phyloP scores from a whole-genome alignment of 2,113 vertebrate genomes.

The Eptesicus fuscus region DNA sequence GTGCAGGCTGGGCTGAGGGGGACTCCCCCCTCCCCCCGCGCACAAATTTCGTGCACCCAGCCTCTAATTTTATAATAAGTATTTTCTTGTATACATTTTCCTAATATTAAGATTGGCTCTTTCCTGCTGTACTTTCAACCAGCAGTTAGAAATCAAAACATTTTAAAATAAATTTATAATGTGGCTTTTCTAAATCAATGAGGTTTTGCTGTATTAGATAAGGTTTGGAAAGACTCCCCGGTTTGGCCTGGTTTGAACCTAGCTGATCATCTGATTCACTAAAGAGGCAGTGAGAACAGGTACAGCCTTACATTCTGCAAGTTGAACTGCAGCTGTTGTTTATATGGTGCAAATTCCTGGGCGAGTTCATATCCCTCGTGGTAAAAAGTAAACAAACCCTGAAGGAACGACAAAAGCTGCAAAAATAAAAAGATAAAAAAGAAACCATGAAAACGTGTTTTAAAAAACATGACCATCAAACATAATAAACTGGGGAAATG shows the following conservation, averaged over 20 bases:
- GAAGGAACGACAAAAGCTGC: conserved; percentile 98
- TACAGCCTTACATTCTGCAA: conserved; percentile 93
- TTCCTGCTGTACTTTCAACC: background rate
- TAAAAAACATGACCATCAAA: background rate
- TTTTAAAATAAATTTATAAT: background rate
- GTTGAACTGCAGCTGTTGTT: conserved; percentile 98
- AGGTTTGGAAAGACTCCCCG: conserved; percentile 20
- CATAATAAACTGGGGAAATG: background rate
- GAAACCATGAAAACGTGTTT: background rate
- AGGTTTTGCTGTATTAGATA: background rate
- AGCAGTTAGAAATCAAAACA: background rate
- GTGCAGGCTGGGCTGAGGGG: no score
- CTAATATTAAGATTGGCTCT: background rate
- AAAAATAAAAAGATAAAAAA: conserved; percentile 59
- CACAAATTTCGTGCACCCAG: no score
- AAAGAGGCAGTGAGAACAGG: conserved; percentile 22
- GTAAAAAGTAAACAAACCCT: conserved; percentile 98
- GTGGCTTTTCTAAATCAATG: background rate
- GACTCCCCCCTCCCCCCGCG: no score
- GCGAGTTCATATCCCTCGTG: conserved; percentile 98
- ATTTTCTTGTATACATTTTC: background rate
- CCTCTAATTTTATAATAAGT: background rate
- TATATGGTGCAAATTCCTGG: conserved; percentile 97
- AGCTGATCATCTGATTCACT: conserved; percentile 2
- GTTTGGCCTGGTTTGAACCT: background rate